Evolutionary conservation across 2,113 vertebrate species (phyloP).

Genomic region (Mola mola): DNA sequence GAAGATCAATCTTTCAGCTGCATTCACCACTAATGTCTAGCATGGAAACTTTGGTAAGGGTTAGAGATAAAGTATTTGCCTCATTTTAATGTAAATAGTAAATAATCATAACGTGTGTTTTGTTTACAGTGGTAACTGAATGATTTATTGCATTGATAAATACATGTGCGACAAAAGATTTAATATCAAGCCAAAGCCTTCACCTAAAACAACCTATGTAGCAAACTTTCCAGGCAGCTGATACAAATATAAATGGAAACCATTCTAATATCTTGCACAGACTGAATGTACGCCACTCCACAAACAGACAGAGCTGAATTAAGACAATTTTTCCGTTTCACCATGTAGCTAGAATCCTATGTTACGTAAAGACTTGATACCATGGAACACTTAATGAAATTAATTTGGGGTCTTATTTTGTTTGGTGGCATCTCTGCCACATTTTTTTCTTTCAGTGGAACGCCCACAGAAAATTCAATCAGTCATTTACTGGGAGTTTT

Average conservation of each 20-base stretch:
- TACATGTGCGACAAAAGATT: constrained; percentile 15
- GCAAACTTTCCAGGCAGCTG: constrained; percentile 41
- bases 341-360: constrained; percentile 65
- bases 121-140: constrained; percentile 7
- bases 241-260: constrained; percentile 46
- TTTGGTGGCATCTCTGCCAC: constrained; percentile 48
- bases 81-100: too few relatives aligned
- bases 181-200: constrained; percentile 24
- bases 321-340: constrained; percentile 72
- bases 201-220: constrained; percentile 27
- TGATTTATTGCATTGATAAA: constrained; percentile 11
- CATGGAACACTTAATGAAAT: constrained; percentile 67
- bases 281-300: constrained; percentile 51
- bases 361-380: constrained; percentile 69
- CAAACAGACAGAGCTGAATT: constrained; percentile 55
- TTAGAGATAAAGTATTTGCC: too few relatives aligned
- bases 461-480: constrained; percentile 40
- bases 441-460: constrained; percentile 37
- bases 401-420: constrained; percentile 60
- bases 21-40: constrained; percentile 52
- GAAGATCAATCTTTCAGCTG: constrained; percentile 59
- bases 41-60: constrained; percentile 17
- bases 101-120: constrained; percentile 21
- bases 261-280: constrained; percentile 53
- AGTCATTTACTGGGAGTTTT: constrained; percentile 24